phyloP scores from a whole-genome alignment of 1,140 invertebrate species.

The Drosophila tropicalis region DNA sequence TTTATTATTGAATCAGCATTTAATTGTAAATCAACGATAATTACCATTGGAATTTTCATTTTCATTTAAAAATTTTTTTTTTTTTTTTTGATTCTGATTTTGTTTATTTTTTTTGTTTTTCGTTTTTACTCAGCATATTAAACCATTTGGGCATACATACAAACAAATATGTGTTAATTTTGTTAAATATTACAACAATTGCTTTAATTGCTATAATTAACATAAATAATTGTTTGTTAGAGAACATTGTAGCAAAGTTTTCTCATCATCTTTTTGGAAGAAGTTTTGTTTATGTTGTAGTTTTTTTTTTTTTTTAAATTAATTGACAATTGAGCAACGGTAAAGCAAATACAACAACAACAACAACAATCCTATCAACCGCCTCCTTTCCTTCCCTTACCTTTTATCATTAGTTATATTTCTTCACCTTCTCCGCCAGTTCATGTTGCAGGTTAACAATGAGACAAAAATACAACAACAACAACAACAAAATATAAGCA shows the following conservation, averaged over 20 bases:
- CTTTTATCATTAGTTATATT: background rate
- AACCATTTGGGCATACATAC: too few relatives aligned
- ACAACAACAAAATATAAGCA: background rate
- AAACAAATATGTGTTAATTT: too few relatives aligned
- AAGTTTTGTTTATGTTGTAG: too few relatives aligned
- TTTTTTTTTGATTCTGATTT: too few relatives aligned
- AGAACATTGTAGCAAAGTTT: too few relatives aligned
- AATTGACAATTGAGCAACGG: constrained; percentile 43
- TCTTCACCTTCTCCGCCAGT: background rate
- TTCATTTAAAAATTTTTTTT: too few relatives aligned
- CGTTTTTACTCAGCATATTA: too few relatives aligned
- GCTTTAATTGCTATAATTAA: background rate
- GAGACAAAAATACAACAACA: constrained; percentile 37
- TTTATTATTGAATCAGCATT: constrained; percentile 29
- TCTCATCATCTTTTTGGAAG: too few relatives aligned
- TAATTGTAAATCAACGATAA: constrained; percentile 21
- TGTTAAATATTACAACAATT: too few relatives aligned
- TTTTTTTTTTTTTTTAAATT: background rate
- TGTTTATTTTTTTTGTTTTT: too few relatives aligned
- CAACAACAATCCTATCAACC: background rate
- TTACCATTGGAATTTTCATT: constrained; percentile 11
- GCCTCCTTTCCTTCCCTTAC: background rate
- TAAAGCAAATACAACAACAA: constrained; percentile 1
- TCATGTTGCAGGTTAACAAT: constrained; percentile 17
- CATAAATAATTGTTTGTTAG: too few relatives aligned